Percentiles rank a stretch among this genome's conserved stretches.
Evolutionary conservation across 2,888 invertebrate genomes (phyloP).

Genomic region (Nemoura dubitans): DNA sequence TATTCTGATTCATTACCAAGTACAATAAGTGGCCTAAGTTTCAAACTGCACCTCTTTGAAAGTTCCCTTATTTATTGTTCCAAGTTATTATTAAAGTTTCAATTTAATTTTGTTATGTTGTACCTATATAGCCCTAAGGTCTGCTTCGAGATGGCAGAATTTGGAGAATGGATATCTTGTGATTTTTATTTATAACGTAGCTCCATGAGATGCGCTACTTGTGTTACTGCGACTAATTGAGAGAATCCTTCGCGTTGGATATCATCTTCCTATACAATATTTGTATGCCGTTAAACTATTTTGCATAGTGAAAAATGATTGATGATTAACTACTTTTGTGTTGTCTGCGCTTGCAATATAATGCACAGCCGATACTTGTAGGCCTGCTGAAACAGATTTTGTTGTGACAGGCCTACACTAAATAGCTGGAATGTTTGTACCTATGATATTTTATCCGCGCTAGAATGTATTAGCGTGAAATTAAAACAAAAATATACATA

Average conservation of each 20-base stretch:
- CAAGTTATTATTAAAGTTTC: background rate
- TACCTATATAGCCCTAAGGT: background rate
- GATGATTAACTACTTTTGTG: background rate
- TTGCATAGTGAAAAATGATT: background rate
- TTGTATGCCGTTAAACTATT: background rate
- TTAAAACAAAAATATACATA: conserved; percentile 31
- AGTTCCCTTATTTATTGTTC: background rate
- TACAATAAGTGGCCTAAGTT: background rate
- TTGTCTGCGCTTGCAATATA: conserved; percentile 3
- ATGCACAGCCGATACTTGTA: background rate
- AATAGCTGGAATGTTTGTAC: conserved; percentile 34
- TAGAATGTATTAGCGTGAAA: conserved; percentile 15
- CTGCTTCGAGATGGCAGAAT: background rate
- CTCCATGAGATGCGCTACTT: background rate
- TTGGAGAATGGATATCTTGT: background rate
- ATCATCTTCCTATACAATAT: conserved; percentile 12
- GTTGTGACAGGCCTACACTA: background rate
- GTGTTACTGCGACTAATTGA: background rate
- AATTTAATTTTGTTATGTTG: background rate
- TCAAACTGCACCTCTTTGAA: background rate
- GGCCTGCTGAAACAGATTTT: background rate
- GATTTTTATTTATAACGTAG: conserved; percentile 1
- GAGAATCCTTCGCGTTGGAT: background rate
- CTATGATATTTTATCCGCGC: conserved; percentile 26
- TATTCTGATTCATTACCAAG: background rate